Base-by-base conservation (phyloP, 2,888 invertebrate genomes). In the Aspidapion aeneum region DNA sequence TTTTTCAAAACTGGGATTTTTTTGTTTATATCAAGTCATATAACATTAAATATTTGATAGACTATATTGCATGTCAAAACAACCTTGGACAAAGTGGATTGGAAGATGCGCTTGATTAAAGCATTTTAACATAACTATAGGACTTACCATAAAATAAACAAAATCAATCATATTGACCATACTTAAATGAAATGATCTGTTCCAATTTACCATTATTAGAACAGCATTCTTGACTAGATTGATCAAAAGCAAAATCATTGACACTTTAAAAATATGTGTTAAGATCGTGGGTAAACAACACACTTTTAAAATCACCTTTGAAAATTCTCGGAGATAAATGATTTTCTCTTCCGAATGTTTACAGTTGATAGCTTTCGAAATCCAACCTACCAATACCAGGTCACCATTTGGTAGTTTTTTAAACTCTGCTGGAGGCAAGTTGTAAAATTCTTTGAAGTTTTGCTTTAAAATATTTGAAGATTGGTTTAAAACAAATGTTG, bases 351-450 rank as follows among this genome's bases (percentile, higher is more conserved):
- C 7, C 3, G 7, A 5, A n/a, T 52, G 3, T 5, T 18, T n/a
- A 21, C 56, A 56, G 9, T 18, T 56, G 21, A 56, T 56, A 5
- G 56, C 19, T n/a, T 56, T 56, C 9, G 19, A 20, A 3, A 56
- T 56, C 56, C 56, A 56, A 7, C 21, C 56, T 3, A 21, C 18
- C 9, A 56, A 55, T 55, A 64, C 2, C 21, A 64, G 58, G 21
- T 62, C 64, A 12, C 64, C 64, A 62, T 62, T 60, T 12, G 54
- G 55, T 5, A 62, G 22, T 52, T 62, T 64, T n/a, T 22, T 56
- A 21, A 55, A 62, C 18, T 64, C 57, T 12, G 62, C 57, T 12
- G 51, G 21, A n/a, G 64, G 64, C 7, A 64, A 20, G 18, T 56
- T 60, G 54, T 64, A 60, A 49, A 64, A 64, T 19, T 62, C 54